phyloP scores from a whole-genome alignment of 2,888 invertebrate genomes.

The Adelphocoris suturalis region DNA sequence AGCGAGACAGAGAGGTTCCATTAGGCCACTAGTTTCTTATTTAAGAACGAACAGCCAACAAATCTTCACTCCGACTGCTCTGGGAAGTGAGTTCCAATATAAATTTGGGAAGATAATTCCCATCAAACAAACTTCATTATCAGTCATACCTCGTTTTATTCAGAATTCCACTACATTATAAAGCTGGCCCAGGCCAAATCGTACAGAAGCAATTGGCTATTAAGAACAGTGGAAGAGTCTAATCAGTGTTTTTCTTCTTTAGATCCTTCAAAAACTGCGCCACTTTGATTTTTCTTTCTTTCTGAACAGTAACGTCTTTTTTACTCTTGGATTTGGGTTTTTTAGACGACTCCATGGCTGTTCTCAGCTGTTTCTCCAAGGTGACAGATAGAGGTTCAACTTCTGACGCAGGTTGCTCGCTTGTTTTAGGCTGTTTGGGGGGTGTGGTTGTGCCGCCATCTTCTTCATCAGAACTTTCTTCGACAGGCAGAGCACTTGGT shows the following conservation, averaged over 20 bases:
- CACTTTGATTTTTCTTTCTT: constrained; percentile 74
- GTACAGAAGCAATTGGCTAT: neutral
- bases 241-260: constrained; percentile 70
- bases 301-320: constrained; percentile 70
- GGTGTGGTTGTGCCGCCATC: constrained; percentile 57
- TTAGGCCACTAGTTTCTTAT: neutral
- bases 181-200: neutral
- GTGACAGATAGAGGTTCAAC: constrained; percentile 40
- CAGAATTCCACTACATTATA: neutral
- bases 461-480: constrained; percentile 74
- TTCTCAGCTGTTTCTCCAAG: constrained; percentile 70
- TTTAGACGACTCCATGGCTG: constrained; percentile 14
- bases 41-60: neutral
- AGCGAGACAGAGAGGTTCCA: too few relatives aligned
- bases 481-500: constrained; percentile 86
- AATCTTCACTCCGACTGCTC: neutral
- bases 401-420: neutral
- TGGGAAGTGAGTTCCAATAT: neutral
- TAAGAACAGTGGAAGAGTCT: neutral
- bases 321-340: constrained; percentile 68
- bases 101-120: neutral
- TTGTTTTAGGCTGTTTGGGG: constrained; percentile 26
- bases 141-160: neutral
- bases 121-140: neutral
- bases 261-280: constrained; percentile 74